These are phyloP conservation scores for Boloria euphrosyne DNA, from an alignment of 2,888 invertebrate genomes.

Conservation along the genomic window DNA sequence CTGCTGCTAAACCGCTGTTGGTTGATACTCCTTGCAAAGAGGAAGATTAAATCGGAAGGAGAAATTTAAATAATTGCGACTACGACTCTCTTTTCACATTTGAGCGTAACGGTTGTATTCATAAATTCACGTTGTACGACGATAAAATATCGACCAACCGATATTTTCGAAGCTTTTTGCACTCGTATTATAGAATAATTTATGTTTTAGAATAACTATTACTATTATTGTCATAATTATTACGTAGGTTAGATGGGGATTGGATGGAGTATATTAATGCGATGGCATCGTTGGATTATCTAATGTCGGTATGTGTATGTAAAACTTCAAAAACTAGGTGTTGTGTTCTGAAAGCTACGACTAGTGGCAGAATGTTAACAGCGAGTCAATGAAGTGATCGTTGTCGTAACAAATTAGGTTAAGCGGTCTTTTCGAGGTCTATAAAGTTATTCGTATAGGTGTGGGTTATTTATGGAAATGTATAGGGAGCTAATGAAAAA, in stretches of 20 bases:
- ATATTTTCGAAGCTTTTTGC: constrained; percentile 72
- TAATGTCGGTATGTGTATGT: constrained; percentile 66
- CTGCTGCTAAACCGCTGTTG: constrained; percentile 67
- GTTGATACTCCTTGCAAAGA: constrained; percentile 76
- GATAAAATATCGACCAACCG: constrained; percentile 48
- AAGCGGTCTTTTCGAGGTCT: constrained; percentile 65
- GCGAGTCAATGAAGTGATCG: constrained; percentile 54
- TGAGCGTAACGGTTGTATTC: constrained; percentile 33
- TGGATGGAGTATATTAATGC: constrained; percentile 69
- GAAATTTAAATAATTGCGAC: constrained; percentile 37
- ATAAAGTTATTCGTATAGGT: constrained; percentile 71
- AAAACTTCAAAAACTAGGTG: constrained; percentile 56
- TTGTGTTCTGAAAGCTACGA: constrained; percentile 63
- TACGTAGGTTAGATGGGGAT: constrained; percentile 71
- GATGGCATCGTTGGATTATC: constrained; percentile 75
- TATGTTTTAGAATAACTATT: constrained; percentile 58
- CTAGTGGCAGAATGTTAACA: constrained; percentile 59
- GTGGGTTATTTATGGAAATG: constrained; percentile 77
- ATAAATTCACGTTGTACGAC: constrained; percentile 34
- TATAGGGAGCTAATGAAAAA: constrained; percentile 64
- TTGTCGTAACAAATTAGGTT: constrained; percentile 62
- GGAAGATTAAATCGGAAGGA: constrained; percentile 60
- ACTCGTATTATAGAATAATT: constrained; percentile 68
- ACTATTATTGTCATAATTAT: constrained; percentile 51
- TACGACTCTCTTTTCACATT: constrained; percentile 41